Evolutionary conservation across 2,113 vertebrate genomes (phyloP).

Genomic region (Calidris pugnax): DNA sequence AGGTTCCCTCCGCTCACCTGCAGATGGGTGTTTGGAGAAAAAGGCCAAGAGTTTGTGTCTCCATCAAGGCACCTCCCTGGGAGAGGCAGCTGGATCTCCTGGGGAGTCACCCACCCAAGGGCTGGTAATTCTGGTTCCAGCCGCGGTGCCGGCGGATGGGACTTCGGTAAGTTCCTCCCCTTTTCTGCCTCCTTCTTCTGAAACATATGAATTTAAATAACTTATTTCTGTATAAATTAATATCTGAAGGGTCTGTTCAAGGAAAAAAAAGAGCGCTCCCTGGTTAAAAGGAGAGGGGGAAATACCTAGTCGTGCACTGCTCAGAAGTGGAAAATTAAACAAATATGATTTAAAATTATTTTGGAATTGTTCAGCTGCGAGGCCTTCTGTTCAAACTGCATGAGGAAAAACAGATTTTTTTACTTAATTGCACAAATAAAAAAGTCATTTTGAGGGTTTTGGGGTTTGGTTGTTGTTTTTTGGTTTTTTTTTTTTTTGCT

Average conservation of each 20-base stretch:
- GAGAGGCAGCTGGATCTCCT: neutral
- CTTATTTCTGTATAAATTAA: neutral
- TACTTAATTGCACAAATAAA: neutral
- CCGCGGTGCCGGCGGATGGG: neutral
- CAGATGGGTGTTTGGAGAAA: neutral
- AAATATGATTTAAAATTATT: neutral
- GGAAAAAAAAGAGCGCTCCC: neutral
- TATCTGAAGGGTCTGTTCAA: neutral
- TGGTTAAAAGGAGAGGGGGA: neutral
- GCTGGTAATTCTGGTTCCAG: slow-evolving; percentile 53
- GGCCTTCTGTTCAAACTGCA: neutral
- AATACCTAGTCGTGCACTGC: neutral
- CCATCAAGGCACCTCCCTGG: neutral
- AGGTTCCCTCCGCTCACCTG: neutral
- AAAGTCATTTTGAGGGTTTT: neutral
- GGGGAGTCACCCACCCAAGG: neutral
- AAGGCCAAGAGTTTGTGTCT: neutral
- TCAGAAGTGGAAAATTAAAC: slow-evolving; percentile 43
- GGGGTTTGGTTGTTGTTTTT: too few relatives aligned
- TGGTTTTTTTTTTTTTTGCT: neutral
- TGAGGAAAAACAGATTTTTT: neutral
- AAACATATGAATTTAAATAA: neutral
- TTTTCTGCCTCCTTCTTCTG: neutral
- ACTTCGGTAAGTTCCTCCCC: neutral
- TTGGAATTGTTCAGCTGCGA: neutral